These are phyloP conservation scores for Andrena flavipes DNA, from an alignment of 2,888 invertebrate species.

Conservation along the genomic window DNA sequence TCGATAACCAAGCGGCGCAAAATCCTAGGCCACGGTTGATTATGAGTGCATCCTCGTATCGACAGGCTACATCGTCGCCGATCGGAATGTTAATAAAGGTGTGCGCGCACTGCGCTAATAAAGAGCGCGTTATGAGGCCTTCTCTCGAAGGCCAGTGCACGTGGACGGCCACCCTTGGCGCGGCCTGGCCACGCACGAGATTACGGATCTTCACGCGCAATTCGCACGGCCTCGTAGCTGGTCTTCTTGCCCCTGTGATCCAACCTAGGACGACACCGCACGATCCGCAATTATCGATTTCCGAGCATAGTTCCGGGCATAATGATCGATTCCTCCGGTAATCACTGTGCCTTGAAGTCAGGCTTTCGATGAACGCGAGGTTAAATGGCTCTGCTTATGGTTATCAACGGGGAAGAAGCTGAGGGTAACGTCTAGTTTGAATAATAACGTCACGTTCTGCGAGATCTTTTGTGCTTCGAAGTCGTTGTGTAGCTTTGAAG, in stretches of 20 bases:
- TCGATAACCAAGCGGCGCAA: slow-evolving; percentile 12
- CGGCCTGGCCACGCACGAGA: slow-evolving; percentile 36
- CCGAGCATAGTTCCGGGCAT: slow-evolving; percentile 12
- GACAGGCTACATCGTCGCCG: slow-evolving; percentile 33
- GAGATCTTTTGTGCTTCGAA: too few relatives aligned
- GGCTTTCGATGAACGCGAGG: background rate
- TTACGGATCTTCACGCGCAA: slow-evolving; percentile 56
- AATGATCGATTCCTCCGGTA: background rate
- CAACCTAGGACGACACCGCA: background rate
- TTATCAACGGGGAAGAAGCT: background rate
- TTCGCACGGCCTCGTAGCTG: background rate
- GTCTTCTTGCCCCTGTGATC: slow-evolving; percentile 4
- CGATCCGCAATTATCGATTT: slow-evolving; percentile 14
- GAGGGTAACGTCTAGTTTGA: too few relatives aligned
- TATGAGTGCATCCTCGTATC: slow-evolving; percentile 21
- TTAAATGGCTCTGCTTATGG: background rate
- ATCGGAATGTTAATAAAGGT: slow-evolving; percentile 44
- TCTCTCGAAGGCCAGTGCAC: slow-evolving; percentile 27
- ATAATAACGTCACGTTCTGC: too few relatives aligned
- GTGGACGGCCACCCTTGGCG: slow-evolving; percentile 37
- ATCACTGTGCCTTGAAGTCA: background rate
- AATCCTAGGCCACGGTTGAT: slow-evolving; percentile 5
- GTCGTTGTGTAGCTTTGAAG: too few relatives aligned
- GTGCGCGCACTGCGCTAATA: slow-evolving; percentile 20
- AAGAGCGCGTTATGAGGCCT: slow-evolving; percentile 42